A percentile compares a stretch with the other conserved stretches of the same genome.
These are phyloP conservation scores for Eupelmus urozonus DNA, from an alignment of 2,888 invertebrate species.

Conservation along the genomic window DNA sequence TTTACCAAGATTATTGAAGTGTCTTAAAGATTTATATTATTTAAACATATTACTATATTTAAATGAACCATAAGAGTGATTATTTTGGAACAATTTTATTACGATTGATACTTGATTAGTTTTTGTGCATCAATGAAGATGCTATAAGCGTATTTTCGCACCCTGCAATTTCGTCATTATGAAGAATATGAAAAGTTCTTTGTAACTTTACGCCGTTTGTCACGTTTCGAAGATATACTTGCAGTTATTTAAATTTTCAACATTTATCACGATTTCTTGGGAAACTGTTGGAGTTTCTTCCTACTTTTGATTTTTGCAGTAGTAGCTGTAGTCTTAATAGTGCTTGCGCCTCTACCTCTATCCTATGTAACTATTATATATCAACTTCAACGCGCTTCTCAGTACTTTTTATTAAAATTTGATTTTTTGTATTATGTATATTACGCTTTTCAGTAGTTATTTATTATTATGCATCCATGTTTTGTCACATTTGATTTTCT, in stretches of 20 bases:
- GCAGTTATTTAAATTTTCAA: not conserved
- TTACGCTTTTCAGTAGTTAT: conserved; percentile 2
- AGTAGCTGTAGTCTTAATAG: conserved; percentile 22
- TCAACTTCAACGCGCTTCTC: conserved; percentile 22
- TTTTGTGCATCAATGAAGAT: conserved; percentile 6
- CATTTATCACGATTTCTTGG: not conserved
- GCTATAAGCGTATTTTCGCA: not conserved
- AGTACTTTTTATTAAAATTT: conserved; percentile 17
- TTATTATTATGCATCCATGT: conserved; percentile 3
- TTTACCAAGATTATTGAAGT: not conserved
- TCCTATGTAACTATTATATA: conserved; percentile 10
- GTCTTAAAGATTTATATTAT: not conserved
- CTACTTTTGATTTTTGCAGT: conserved; percentile 44
- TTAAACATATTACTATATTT: not conserved
- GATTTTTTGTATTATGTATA: not conserved
- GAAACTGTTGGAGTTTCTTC: conserved; percentile 48
- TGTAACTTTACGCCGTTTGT: not conserved
- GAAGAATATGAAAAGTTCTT: conserved; percentile 13
- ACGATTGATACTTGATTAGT: not conserved
- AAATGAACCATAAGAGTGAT: not conserved
- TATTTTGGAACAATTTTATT: not conserved
- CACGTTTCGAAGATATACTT: conserved; percentile 21
- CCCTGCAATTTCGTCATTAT: conserved; percentile 1
- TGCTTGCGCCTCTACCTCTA: conserved; percentile 36
- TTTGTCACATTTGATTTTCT: not conserved